Evolutionary conservation across 2,888 invertebrate genomes (phyloP).

Genomic region (Aporophyla lueneburgensis): DNA sequence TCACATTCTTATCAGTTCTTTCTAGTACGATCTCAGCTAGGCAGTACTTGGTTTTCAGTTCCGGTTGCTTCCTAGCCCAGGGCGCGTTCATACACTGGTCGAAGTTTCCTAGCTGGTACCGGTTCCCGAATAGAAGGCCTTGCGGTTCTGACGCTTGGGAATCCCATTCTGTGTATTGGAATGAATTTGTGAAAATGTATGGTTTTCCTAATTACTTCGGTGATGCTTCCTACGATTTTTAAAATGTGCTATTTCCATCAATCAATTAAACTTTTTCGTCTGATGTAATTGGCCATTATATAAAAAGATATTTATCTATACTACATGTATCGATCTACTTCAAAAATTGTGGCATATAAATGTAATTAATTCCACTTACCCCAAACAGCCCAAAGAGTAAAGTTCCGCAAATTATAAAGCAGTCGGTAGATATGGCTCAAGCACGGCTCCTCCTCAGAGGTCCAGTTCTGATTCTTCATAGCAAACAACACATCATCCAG

Average conservation of each 20-base stretch:
- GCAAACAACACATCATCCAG: conserved; percentile 84
- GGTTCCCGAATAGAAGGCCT: conserved; percentile 90
- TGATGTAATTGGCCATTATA: background rate
- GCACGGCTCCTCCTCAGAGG: conserved; percentile 79
- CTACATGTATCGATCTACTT: background rate
- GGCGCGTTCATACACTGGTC: conserved; percentile 90
- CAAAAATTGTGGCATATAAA: background rate
- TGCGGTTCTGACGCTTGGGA: conserved; percentile 90
- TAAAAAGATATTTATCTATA: no score
- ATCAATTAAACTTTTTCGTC: background rate
- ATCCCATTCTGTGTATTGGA: conserved; percentile 90
- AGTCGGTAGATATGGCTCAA: conserved; percentile 80
- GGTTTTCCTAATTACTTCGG: background rate
- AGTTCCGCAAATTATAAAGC: conserved; percentile 85
- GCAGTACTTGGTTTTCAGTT: conserved; percentile 86
- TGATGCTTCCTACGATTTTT: background rate
- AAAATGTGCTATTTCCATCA: background rate
- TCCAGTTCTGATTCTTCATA: conserved; percentile 83
- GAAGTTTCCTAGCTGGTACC: conserved; percentile 91
- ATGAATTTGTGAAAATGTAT: background rate
- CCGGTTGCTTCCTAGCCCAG: conserved; percentile 77
- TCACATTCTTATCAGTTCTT: conserved; percentile 75
- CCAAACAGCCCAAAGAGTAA: conserved; percentile 91
- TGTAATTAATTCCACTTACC: conserved; percentile 77
- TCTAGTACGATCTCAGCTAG: conserved; percentile 86